Evolutionary conservation across 2,888 invertebrate species (phyloP).

Genomic region (Ornithoptera priamus): DNA sequence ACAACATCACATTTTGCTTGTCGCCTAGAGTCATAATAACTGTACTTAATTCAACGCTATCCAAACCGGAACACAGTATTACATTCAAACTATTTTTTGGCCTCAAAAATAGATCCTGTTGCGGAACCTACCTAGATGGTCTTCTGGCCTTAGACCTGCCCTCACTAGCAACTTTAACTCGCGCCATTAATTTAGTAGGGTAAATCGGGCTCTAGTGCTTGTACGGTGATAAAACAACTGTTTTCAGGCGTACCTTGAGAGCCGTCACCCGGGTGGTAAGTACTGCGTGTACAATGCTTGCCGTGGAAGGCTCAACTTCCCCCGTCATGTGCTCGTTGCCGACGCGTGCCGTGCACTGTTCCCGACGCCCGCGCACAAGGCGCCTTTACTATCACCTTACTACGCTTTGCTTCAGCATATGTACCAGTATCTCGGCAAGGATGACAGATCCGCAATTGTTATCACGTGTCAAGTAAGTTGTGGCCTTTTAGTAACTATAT

Average conservation of each 20-base stretch:
- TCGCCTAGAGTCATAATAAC: too few relatives aligned
- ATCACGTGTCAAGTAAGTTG: slow-evolving; percentile 87
- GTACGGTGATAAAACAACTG: neutral
- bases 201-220: neutral
- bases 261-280: slow-evolving; percentile 86
- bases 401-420: slow-evolving; percentile 93
- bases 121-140: too few relatives aligned
- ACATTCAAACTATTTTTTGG: too few relatives aligned
- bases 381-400: slow-evolving; percentile 89
- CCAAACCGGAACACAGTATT: too few relatives aligned
- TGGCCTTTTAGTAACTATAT: too few relatives aligned
- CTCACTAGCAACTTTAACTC: too few relatives aligned
- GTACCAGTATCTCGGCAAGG: slow-evolving; percentile 90
- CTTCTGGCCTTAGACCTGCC: too few relatives aligned
- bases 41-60: too few relatives aligned
- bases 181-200: neutral
- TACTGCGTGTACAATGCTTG: slow-evolving; percentile 93
- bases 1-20: too few relatives aligned
- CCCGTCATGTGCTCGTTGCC: slow-evolving; percentile 79
- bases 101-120: too few relatives aligned
- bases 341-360: slow-evolving; percentile 81
- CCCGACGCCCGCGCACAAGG: slow-evolving; percentile 82
- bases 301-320: slow-evolving; percentile 76
- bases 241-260: slow-evolving; percentile 84
- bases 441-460: slow-evolving; percentile 89